Evolutionary conservation across 2,888 invertebrate genomes (phyloP), one percentile per base, ranked within the genome.

Genomic region (Chloroclystis v-ata): DNA sequence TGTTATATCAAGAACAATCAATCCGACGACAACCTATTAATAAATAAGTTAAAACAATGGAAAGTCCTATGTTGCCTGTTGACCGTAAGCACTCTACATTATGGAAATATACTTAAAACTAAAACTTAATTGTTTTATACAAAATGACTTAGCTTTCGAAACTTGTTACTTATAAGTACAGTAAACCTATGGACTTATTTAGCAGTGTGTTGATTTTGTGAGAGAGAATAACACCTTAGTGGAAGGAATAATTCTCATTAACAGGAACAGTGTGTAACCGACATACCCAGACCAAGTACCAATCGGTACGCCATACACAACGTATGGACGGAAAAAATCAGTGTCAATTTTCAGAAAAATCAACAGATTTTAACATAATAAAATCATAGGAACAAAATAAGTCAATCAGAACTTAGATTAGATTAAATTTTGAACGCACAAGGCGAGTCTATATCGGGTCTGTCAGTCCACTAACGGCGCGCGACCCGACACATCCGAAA

Each of bases 141-240:
- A 87, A 83, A 86, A 87, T 87, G 87, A 87, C 87, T 87, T 87
- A 87, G 87, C 84, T 80, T 87, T 85, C 86, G 85, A 87, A 86
- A 82, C 79, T 83, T 82, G 82, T 84, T 84, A 79, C 86, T 80
- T 86, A 87, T 84, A 86, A 84, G 84, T 85, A 86, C 85, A 76
- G 80, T 77, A 77, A 73, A 74, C 73, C 79, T 86, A 84, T 69
- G 72, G 79, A 82, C 80, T 83, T 84, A 81, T n/a, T 68, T 72
- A 81, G 76, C 82, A 83, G 84, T 79, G 83, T 75, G 78, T 73
- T 77, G 68, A 71, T 61, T 66, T 65, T 68, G 69, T 72, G 63
- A 52, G 54, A 70, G 74, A 68, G 58, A 60, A 63, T 59, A 61
- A 56, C 59, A 56, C 59, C 10, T 16, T n/a, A 14, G 51, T 41